Percentiles rank a stretch among this genome's conserved stretches.
Conservation (phyloP, 37 sponge, comb jelly and placozoan species). For the Hormiphora californensis region DNA sequence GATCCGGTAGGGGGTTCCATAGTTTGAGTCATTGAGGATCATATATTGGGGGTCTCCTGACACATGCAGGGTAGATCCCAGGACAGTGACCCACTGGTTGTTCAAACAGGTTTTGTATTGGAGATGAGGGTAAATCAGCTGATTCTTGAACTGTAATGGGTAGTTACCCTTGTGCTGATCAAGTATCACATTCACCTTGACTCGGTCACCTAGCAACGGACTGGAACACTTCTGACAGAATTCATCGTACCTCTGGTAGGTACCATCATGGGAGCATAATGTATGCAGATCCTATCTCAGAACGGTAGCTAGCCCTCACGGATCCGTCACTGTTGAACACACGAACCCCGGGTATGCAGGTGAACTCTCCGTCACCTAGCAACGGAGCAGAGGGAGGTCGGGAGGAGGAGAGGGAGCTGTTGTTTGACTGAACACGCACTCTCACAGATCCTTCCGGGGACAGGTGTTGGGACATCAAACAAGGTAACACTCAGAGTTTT, state of each 20-base stretch:
- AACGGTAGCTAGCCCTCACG: not conserved
- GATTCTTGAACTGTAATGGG: not conserved
- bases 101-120: not conserved
- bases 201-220: not conserved
- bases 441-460: no score
- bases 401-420: no score
- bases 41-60: not conserved
- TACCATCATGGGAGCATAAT: conserved; percentile 1
- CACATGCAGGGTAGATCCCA: not conserved
- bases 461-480: no score
- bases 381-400: no score
- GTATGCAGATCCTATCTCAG: not conserved
- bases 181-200: not conserved
- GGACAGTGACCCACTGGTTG: not conserved
- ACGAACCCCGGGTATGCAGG: not conserved
- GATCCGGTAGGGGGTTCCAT: not conserved
- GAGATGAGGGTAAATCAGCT: not conserved
- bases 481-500: no score
- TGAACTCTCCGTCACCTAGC: not conserved
- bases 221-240: conserved; percentile 9
- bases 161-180: conserved; percentile 1
- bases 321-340: not conserved
- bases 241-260: not conserved
- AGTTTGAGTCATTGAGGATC: not conserved
- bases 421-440: no score